Evolutionary conservation across 2,888 invertebrate species (phyloP).

Genomic region (Halocaridina rubra): DNA sequence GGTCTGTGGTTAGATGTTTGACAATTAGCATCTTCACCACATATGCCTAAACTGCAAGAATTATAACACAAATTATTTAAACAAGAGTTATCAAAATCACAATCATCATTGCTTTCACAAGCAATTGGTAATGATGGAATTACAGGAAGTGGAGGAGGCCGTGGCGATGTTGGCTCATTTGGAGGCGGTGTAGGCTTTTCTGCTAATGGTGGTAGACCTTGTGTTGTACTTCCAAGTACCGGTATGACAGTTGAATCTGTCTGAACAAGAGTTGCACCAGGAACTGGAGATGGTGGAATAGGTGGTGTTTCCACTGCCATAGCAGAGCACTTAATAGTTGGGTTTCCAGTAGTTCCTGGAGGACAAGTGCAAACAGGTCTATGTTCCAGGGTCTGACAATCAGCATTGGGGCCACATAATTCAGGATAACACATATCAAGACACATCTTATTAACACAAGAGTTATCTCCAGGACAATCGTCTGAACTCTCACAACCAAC

Average conservation of each 20-base stretch:
- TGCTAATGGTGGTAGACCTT: constrained; percentile 35
- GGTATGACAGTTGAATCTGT: not conserved
- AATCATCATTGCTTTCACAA: constrained; percentile 81
- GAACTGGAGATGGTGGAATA: constrained; percentile 37
- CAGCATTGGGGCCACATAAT: constrained; percentile 74
- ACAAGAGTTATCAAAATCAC: constrained; percentile 78
- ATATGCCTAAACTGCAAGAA: constrained; percentile 78
- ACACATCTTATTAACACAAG: constrained; percentile 41
- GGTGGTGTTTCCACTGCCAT: not conserved
- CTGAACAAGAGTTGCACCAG: not conserved
- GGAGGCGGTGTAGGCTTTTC: constrained; percentile 24
- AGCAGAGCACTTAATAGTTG: constrained; percentile 78
- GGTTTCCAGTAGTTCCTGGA: constrained; percentile 80
- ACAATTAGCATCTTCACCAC: constrained; percentile 67
- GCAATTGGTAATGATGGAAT: constrained; percentile 69
- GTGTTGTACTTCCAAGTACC: constrained; percentile 10
- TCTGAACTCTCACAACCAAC: constrained; percentile 31
- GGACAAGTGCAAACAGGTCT: constrained; percentile 80
- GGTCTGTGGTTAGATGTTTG: constrained; percentile 66
- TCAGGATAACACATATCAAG: constrained; percentile 48
- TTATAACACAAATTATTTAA: constrained; percentile 79
- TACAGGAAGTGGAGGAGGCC: constrained; percentile 28
- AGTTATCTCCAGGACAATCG: constrained; percentile 38
- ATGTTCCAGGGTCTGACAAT: constrained; percentile 82
- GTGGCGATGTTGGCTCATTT: constrained; percentile 17